phyloP scores from a whole-genome alignment of 2,113 vertebrate species.

The Dunckerocampus dactyliophorus region DNA sequence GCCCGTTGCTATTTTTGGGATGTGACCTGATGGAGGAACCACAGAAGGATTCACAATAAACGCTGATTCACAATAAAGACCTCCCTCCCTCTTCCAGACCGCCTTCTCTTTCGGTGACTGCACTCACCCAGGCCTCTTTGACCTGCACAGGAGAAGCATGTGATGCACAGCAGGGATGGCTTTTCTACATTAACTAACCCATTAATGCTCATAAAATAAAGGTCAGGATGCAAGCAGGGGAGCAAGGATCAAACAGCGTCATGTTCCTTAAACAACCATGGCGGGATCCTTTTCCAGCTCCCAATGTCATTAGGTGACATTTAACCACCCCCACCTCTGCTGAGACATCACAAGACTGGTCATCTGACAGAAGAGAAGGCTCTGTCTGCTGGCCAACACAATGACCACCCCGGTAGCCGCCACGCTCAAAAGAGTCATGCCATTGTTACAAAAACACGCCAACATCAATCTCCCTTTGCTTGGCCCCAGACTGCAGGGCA shows the following conservation, averaged over 20 bases:
- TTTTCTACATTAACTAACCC: neutral
- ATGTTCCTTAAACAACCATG: conserved; percentile 43
- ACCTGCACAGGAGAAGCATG: conserved; percentile 15
- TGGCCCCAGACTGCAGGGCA: conserved; percentile 3
- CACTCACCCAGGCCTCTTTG: conserved; percentile 30
- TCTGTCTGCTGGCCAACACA: neutral
- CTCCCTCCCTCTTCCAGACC: conserved; percentile 4
- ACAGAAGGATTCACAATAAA: conserved; percentile 83
- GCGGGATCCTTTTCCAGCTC: conserved; percentile 8
- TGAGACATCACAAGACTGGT: conserved; percentile 63
- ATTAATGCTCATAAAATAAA: conserved; percentile 19
- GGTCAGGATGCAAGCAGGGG: neutral
- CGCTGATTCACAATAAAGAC: conserved; percentile 62
- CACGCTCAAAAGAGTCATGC: neutral
- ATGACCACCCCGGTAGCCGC: conserved; percentile 19
- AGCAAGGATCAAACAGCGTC: conserved; percentile 42
- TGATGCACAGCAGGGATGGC: neutral
- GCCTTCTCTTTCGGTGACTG: conserved; percentile 10
- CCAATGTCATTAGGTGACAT: conserved; percentile 45
- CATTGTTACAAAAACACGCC: neutral
- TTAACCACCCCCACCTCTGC: conserved; percentile 9
- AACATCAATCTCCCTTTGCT: neutral
- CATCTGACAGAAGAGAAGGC: conserved; percentile 49
- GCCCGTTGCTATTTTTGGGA: conserved; percentile 94
- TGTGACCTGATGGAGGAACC: conserved; percentile 91